These are phyloP conservation scores for Pampusana beccarii DNA, from an alignment of 2,113 vertebrate genomes.

Conservation along the genomic window DNA sequence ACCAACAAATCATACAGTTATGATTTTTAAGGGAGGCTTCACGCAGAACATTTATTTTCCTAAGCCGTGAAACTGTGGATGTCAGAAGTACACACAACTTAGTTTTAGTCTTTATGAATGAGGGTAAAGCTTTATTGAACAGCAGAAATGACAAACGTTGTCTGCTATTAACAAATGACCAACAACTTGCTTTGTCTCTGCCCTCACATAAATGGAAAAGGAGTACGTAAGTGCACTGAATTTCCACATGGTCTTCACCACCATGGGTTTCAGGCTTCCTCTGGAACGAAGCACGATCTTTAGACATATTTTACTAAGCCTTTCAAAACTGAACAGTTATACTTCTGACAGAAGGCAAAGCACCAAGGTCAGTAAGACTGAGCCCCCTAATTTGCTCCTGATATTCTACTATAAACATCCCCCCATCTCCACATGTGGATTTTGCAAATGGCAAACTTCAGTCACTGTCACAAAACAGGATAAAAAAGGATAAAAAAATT, in stretches of 20 bases:
- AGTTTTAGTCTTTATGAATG: background rate
- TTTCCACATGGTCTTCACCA: background rate
- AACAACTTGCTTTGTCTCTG: background rate
- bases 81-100: background rate
- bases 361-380: background rate
- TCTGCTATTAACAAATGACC: background rate
- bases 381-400: background rate
- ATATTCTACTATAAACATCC: background rate
- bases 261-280: background rate
- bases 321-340: background rate
- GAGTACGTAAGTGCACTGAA: background rate
- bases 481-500: background rate
- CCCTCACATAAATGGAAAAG: background rate
- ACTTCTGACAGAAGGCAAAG: background rate
- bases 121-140: background rate
- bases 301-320: background rate
- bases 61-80: background rate
- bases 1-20: constrained; percentile 45
- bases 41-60: background rate
- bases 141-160: background rate
- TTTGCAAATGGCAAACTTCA: background rate
- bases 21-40: constrained; percentile 9
- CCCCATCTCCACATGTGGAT: background rate
- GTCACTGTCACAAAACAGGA: background rate
- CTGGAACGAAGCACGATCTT: background rate